These are phyloP conservation scores for Lycaon pictus DNA, from an alignment of 2,113 vertebrate species.

Conservation along the genomic window DNA sequence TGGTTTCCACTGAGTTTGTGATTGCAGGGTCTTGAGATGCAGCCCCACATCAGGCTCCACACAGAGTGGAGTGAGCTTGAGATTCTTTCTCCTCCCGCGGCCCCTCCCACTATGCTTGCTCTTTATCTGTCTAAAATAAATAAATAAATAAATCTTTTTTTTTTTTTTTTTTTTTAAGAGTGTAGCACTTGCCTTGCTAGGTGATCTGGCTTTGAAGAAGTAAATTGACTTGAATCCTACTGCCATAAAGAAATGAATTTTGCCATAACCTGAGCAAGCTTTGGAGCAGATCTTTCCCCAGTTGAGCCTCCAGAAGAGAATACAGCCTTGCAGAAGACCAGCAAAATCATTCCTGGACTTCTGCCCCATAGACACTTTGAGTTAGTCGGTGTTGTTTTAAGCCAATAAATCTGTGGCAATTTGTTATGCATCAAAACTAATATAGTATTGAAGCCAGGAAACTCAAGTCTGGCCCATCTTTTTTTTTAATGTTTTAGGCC, in stretches of 20 bases:
- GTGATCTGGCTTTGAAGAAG: background rate
- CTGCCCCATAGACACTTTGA: background rate
- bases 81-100: background rate
- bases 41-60: background rate
- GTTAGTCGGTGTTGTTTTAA: background rate
- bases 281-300: background rate
- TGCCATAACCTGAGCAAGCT: background rate
- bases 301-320: background rate
- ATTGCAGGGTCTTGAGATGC: background rate
- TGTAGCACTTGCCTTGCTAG: background rate
- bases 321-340: background rate
- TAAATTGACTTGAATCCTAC: background rate
- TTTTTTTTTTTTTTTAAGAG: no score
- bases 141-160: no score
- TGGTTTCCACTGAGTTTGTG: background rate
- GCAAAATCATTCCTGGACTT: background rate
- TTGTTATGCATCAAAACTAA: background rate
- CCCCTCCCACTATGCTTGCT: no score
- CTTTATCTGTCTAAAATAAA: no score
- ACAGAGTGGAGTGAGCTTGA: background rate
- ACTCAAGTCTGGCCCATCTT: background rate
- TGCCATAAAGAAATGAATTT: background rate
- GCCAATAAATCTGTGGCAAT: background rate
- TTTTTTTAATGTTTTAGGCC: background rate
- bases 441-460: background rate